These are phyloP conservation scores for Platyscapa corneri DNA, from an alignment of 1,140 invertebrate species.

Conservation along the genomic window DNA sequence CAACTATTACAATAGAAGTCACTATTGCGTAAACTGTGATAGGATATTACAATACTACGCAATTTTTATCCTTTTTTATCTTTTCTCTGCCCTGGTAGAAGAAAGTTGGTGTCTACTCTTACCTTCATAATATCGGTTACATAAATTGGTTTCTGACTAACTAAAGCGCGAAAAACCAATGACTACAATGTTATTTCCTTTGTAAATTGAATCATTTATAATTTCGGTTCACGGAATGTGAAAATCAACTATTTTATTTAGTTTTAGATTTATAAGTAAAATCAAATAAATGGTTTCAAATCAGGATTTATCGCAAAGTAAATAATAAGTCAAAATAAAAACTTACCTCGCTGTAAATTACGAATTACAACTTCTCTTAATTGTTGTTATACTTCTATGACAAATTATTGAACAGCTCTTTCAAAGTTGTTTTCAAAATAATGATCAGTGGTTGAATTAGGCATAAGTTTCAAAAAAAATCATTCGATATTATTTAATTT, in stretches of 20 bases:
- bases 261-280: background rate
- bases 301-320: background rate
- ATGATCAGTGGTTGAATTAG: background rate
- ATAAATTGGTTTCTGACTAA: background rate
- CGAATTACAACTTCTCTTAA: background rate
- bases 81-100: slow-evolving; percentile 30
- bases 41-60: background rate
- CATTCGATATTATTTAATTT: background rate
- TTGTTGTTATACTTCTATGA: background rate
- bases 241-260: background rate
- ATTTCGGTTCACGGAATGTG: background rate
- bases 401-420: background rate
- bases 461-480: background rate
- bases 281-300: background rate
- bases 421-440: background rate
- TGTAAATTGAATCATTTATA: background rate
- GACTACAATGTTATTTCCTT: background rate
- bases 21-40: too few relatives aligned
- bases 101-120: slow-evolving; percentile 5
- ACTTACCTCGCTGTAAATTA: background rate
- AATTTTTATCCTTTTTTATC: slow-evolving; percentile 13
- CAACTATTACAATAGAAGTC: background rate
- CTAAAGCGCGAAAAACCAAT: background rate
- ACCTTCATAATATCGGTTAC: background rate
- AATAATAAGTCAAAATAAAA: background rate